These are phyloP conservation scores for Achroia grisella DNA, from an alignment of 1,140 invertebrate genomes.

Conservation along the genomic window DNA sequence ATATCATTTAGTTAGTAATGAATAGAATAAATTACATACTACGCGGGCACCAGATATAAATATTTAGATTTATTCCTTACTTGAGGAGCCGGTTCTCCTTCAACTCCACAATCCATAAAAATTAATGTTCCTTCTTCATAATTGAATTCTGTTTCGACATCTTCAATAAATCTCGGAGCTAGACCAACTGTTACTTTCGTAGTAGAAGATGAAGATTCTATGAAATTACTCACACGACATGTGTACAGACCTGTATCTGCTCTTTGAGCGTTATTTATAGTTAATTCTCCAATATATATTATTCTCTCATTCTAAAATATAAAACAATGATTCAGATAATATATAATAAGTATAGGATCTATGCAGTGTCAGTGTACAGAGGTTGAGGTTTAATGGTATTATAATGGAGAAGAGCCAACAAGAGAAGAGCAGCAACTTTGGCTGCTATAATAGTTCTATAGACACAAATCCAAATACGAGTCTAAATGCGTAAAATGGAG, in stretches of 20 bases:
- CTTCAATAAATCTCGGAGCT: conserved; percentile 15
- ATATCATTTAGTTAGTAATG: too few relatives aligned
- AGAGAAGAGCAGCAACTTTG: too few relatives aligned
- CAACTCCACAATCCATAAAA: conserved; percentile 18
- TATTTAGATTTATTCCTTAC: conserved; percentile 17
- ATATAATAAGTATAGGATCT: too few relatives aligned
- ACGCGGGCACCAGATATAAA: too few relatives aligned
- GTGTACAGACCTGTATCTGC: conserved; percentile 22
- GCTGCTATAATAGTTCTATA: too few relatives aligned
- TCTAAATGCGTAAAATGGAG: too few relatives aligned
- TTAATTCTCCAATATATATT: conserved; percentile 8
- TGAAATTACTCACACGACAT: conserved; percentile 26
- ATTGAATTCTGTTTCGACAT: conserved; percentile 10
- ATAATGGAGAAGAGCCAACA: too few relatives aligned
- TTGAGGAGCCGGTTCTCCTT: conserved; percentile 16
- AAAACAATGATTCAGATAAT: too few relatives aligned
- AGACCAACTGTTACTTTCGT: conserved; percentile 17
- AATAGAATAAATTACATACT: too few relatives aligned
- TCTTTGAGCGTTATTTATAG: conserved; percentile 7
- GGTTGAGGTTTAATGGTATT: too few relatives aligned
- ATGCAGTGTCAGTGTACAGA: too few relatives aligned
- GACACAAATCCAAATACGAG: too few relatives aligned
- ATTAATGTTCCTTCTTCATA: conserved; percentile 5
- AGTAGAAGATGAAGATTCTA: conserved; percentile 7
- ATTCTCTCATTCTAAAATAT: conserved; percentile 16